Evolutionary conservation across 2,888 invertebrate genomes (phyloP).

Genomic region (Masnerella sp.): DNA sequence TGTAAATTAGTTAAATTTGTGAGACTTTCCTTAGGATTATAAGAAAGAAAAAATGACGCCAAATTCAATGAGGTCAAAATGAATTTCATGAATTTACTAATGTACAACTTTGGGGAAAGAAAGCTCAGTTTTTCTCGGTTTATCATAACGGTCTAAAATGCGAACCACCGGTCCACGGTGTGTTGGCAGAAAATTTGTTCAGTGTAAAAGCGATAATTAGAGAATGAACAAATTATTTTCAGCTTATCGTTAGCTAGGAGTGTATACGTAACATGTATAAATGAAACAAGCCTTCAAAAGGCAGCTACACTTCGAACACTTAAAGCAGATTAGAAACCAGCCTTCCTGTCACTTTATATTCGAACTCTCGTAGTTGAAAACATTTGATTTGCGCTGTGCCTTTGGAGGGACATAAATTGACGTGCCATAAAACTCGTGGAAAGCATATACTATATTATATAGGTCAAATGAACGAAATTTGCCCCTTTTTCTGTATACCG

Average conservation of each 20-base stretch:
- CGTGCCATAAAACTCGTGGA: slow-evolving; percentile 5
- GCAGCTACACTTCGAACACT: slow-evolving; percentile 6
- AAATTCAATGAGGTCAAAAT: too few species aligned
- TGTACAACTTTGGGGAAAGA: too few species aligned
- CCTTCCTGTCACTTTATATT: background rate
- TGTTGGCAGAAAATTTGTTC: background rate
- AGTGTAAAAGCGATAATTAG: background rate
- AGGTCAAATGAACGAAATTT: background rate
- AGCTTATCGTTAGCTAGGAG: slow-evolving; percentile 35
- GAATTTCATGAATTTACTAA: too few species aligned
- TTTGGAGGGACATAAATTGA: slow-evolving; percentile 20
- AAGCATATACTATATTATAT: slow-evolving; percentile 17
- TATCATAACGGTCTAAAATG: too few species aligned
- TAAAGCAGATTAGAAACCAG: background rate
- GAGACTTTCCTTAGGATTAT: too few species aligned
- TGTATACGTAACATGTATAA: slow-evolving; percentile 38
- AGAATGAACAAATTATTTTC: slow-evolving; percentile 11
- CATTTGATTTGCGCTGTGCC: slow-evolving; percentile 31
- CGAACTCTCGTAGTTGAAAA: slow-evolving; percentile 9
- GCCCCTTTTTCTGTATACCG: background rate
- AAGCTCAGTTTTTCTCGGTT: too few species aligned
- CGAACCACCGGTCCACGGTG: too few species aligned
- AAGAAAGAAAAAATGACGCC: too few species aligned
- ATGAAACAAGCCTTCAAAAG: slow-evolving; percentile 24
- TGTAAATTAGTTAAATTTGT: too few species aligned